These are phyloP conservation scores for Rhinoderma darwinii DNA, from an alignment of 2,113 vertebrate species.

Conservation along the genomic window DNA sequence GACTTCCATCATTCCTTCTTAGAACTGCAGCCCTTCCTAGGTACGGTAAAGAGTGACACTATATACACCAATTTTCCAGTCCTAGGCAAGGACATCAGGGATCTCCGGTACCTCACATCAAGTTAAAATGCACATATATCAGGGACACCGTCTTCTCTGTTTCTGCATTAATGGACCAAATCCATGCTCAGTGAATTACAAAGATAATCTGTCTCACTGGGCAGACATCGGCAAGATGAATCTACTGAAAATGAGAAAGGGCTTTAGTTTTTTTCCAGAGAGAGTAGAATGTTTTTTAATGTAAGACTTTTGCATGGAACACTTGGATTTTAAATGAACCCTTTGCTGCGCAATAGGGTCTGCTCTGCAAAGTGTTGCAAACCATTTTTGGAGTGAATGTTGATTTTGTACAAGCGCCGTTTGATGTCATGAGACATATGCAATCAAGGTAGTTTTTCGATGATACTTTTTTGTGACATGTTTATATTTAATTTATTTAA, in stretches of 20 bases:
- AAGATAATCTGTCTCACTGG: constrained; percentile 8
- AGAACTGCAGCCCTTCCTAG: neutral
- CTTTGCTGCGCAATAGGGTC: constrained; percentile 54
- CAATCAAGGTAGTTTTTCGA: constrained; percentile 36
- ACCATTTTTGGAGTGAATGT: constrained; percentile 20
- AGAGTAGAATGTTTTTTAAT: constrained; percentile 43
- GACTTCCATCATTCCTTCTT: neutral
- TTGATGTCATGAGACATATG: constrained; percentile 38
- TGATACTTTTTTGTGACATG: constrained; percentile 41
- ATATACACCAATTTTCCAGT: neutral
- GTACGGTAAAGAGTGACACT: neutral
- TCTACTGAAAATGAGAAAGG: constrained; percentile 38
- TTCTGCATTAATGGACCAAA: constrained; percentile 43
- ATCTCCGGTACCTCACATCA: constrained; percentile 28
- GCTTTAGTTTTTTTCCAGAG: constrained; percentile 24
- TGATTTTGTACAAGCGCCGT: constrained; percentile 46
- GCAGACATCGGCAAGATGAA: neutral
- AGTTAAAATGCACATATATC: constrained; percentile 14
- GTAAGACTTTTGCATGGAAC: constrained; percentile 29
- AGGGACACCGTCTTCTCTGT: constrained; percentile 28
- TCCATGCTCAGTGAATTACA: neutral
- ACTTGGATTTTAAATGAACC: constrained; percentile 39
- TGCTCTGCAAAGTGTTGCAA: neutral
- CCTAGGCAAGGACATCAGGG: constrained; percentile 3
- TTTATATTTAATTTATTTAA: constrained; percentile 60